Conservation (phyloP, 2,113 vertebrate species). For the Hystrix brachyura region DNA sequence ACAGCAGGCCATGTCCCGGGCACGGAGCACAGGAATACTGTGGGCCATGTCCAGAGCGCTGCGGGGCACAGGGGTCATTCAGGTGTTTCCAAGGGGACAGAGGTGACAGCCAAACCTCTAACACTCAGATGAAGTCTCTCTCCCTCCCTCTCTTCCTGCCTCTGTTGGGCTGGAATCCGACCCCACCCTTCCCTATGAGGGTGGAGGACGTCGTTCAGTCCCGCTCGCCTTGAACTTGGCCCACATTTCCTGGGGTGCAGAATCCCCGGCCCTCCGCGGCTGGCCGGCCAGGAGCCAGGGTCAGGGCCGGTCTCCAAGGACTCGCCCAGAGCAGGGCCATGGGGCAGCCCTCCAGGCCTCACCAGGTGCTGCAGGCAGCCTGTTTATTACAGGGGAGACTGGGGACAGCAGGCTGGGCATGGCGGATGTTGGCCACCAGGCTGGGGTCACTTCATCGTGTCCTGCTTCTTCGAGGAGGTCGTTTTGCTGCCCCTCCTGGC, state of each 20-base stretch:
- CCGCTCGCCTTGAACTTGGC: neutral
- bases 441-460: constrained; percentile 32
- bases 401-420: neutral
- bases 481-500: neutral
- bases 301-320: neutral
- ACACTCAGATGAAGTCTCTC: neutral
- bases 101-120: too few relatives aligned
- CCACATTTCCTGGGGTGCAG: neutral
- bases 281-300: neutral
- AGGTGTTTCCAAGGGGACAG: too few relatives aligned
- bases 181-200: neutral
- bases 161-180: neutral
- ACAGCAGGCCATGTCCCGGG: too few relatives aligned
- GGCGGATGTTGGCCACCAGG: neutral
- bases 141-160: neutral
- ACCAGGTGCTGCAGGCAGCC: neutral
- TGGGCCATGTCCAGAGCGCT: too few relatives aligned
- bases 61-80: too few relatives aligned
- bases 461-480: neutral
- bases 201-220: neutral
- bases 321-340: neutral
- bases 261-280: neutral
- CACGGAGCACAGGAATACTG: too few relatives aligned
- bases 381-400: constrained; percentile 69
- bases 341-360: neutral